Evolutionary conservation across 2,888 invertebrate genomes (phyloP).

Genomic region (Melangyna quadrimaculata): DNA sequence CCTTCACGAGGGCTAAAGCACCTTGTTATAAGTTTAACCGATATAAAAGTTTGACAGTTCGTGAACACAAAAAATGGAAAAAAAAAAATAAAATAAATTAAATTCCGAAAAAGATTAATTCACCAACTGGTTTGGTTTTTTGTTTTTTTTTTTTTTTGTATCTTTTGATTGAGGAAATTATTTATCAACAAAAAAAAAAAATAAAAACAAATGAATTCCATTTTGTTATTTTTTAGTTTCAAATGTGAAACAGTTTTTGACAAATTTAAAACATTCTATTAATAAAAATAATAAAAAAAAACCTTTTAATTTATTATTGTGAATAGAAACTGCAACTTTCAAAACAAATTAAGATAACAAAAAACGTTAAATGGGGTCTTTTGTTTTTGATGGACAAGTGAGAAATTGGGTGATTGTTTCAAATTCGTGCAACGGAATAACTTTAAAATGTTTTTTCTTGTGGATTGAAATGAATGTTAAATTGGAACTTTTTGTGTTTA

Average conservation of each 20-base stretch:
- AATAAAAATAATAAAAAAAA: constrained; percentile 14
- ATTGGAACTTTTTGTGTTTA: background rate
- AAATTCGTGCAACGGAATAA: background rate
- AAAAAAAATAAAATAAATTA: background rate
- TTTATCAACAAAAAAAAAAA: background rate
- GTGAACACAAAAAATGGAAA: background rate
- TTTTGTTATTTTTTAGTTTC: background rate
- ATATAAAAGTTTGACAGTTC: background rate
- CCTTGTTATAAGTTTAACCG: background rate
- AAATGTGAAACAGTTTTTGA: constrained; percentile 6
- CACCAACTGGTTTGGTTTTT: constrained; percentile 15
- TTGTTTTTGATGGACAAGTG: constrained; percentile 29
- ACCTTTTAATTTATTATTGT: constrained; percentile 37
- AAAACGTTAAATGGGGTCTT: background rate
- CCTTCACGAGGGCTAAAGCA: constrained; percentile 4
- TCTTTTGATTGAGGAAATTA: constrained; percentile 6
- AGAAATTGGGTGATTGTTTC: background rate
- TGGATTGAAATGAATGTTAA: background rate
- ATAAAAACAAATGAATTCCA: constrained; percentile 8
- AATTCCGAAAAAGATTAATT: constrained; percentile 9
- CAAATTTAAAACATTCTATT: constrained; percentile 17
- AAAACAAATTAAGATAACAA: constrained; percentile 44
- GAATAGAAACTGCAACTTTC: constrained; percentile 51
- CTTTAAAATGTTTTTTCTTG: background rate
- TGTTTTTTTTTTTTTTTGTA: background rate